phyloP scores from a whole-genome alignment of 2,888 invertebrate species.

The Caenorhabditis auriculariae region DNA sequence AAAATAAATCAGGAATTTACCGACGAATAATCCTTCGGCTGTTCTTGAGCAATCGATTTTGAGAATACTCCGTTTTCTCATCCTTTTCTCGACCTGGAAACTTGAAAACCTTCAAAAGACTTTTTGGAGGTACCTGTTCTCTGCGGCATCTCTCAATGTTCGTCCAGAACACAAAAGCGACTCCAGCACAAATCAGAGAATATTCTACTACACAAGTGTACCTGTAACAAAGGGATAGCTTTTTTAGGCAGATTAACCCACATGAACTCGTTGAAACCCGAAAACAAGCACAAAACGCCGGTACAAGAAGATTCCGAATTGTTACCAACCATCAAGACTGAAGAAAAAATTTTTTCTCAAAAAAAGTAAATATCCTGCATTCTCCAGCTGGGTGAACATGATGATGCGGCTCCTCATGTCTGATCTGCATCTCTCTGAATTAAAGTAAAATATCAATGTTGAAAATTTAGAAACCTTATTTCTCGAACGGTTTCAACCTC shows the following conservation, averaged over 20 bases:
- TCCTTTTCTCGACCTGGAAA: slow-evolving; percentile 3
- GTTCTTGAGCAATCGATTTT: slow-evolving; percentile 51
- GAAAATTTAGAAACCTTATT: slow-evolving; percentile 11
- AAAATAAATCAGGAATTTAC: not conserved
- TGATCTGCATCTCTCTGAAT: no score
- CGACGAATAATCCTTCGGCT: slow-evolving; percentile 43
- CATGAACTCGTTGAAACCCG: slow-evolving; percentile 49
- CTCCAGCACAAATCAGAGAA: slow-evolving; percentile 47
- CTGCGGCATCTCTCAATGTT: slow-evolving; percentile 24
- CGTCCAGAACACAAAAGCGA: slow-evolving; percentile 49
- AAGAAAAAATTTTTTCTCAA: slow-evolving; percentile 8
- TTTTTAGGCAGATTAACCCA: slow-evolving; percentile 2
- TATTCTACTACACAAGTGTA: slow-evolving; percentile 53
- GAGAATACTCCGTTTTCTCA: slow-evolving; percentile 38
- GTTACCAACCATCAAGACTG: no score
- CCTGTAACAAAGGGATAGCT: slow-evolving; percentile 8
- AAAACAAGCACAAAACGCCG: slow-evolving; percentile 43
- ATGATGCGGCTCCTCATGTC: not conserved
- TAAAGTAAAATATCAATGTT: not conserved
- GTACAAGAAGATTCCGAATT: no score
- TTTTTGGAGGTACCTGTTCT: slow-evolving; percentile 1
- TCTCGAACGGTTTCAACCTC: slow-evolving; percentile 47
- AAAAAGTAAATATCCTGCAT: not conserved
- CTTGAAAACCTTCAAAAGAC: not conserved
- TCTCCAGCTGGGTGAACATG: not conserved